These are phyloP conservation scores for Scopus umbretta DNA, from an alignment of 2,113 vertebrate genomes.

Conservation along the genomic window DNA sequence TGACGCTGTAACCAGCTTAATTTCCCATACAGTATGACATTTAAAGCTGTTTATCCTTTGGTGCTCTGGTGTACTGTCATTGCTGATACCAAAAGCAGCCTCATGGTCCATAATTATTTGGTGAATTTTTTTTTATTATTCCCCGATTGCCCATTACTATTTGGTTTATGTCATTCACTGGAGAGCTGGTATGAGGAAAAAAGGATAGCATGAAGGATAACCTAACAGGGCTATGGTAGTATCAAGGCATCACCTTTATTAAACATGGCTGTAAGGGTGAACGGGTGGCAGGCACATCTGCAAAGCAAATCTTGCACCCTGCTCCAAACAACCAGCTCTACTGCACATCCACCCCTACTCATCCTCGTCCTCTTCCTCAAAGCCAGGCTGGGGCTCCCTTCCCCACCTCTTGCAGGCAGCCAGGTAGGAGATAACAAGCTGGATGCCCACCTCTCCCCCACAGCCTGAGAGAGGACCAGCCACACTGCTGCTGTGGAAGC, in stretches of 20 bases:
- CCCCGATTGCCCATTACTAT: background rate
- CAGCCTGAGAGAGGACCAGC: background rate
- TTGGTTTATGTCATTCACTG: background rate
- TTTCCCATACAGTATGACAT: background rate
- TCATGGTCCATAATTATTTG: background rate
- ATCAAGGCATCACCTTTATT: background rate
- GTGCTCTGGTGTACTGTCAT: background rate
- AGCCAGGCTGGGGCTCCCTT: background rate
- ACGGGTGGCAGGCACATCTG: background rate
- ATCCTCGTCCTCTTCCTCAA: background rate
- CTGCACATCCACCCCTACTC: background rate
- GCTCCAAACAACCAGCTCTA: background rate
- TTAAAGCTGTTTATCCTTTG: background rate
- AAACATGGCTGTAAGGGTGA: background rate
- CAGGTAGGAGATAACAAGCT: background rate
- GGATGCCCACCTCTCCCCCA: background rate
- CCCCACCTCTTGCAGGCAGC: background rate
- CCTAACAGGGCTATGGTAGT: background rate
- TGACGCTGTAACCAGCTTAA: background rate
- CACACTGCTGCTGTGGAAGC: accelerated
- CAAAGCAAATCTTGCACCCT: background rate
- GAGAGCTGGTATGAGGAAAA: background rate
- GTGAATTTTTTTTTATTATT: background rate
- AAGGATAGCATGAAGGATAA: background rate
- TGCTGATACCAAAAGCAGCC: background rate